Percentiles rank a stretch among this genome's conserved stretches.
phyloP scores from a whole-genome alignment of 1,140 invertebrate species.

The Paramacrobiotus metropolitanus region DNA sequence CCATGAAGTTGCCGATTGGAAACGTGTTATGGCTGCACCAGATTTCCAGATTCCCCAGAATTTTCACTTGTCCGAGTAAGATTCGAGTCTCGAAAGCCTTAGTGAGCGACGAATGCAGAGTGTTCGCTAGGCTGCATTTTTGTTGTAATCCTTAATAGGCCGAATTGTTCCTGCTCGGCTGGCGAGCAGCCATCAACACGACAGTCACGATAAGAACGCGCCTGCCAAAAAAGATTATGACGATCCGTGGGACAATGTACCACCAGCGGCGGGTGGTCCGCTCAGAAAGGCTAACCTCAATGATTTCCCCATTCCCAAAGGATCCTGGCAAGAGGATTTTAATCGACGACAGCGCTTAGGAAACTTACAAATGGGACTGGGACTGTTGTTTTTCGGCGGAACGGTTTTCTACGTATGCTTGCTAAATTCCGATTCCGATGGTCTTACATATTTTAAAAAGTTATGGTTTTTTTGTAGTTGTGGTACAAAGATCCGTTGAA shows the following conservation, averaged over 20 bases:
- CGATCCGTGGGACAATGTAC: not conserved
- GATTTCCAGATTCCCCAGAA: no score
- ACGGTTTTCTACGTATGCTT: slow-evolving; percentile 7
- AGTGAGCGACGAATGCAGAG: no score
- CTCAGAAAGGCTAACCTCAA: slow-evolving; percentile 12
- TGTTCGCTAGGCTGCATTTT: no score
- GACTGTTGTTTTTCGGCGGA: not conserved
- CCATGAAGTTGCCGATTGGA: no score
- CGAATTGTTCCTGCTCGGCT: no score
- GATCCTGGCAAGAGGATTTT: slow-evolving; percentile 16
- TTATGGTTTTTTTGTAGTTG: not conserved
- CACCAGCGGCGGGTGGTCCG: not conserved
- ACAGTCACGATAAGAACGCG: not conserved
- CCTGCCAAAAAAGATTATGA: not conserved
- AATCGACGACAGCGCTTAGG: slow-evolving; percentile 9
- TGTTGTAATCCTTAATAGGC: no score
- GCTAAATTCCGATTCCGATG: no score
- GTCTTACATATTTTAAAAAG: no score
- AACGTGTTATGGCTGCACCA: no score
- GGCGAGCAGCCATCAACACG: not conserved
- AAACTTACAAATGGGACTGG: not conserved
- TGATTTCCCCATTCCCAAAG: slow-evolving; percentile 15
- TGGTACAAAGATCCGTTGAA: slow-evolving; percentile 3
- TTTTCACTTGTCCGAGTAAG: no score
- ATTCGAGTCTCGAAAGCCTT: no score